These are phyloP conservation scores for Cephalophus harveyi DNA, from an alignment of 2,113 vertebrate genomes.

Conservation along the genomic window DNA sequence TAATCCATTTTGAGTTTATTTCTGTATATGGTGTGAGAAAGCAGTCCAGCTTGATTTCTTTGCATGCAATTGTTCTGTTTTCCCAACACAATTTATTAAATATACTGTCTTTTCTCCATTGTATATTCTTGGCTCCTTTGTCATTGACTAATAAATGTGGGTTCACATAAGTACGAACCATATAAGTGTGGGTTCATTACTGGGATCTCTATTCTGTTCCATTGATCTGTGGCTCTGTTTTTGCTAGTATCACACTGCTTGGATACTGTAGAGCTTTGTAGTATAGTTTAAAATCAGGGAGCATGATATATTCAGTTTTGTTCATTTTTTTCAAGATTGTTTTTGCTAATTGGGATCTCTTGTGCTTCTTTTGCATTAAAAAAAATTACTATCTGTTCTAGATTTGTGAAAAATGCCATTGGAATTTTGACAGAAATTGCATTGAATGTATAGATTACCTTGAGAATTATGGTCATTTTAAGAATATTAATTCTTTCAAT, in stretches of 20 bases:
- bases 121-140: background rate
- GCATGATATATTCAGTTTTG: background rate
- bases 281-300: background rate
- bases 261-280: background rate
- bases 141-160: background rate
- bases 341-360: background rate
- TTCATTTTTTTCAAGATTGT: background rate
- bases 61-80: background rate
- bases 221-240: background rate
- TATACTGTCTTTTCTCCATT: background rate
- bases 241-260: background rate
- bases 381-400: background rate
- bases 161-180: background rate
- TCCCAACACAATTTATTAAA: background rate
- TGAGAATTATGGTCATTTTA: background rate
- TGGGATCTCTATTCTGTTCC: background rate
- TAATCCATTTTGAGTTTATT: background rate
- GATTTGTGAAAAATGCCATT: background rate
- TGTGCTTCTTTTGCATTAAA: background rate
- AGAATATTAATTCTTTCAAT: background rate
- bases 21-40: background rate
- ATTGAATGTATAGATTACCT: background rate
- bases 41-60: background rate
- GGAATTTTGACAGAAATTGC: background rate
- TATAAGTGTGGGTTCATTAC: background rate